Percentiles rank a stretch among this genome's conserved stretches.
phyloP scores from a whole-genome alignment of 2,797 vertebrate genomes.

The Macrochelys suwanniensis region DNA sequence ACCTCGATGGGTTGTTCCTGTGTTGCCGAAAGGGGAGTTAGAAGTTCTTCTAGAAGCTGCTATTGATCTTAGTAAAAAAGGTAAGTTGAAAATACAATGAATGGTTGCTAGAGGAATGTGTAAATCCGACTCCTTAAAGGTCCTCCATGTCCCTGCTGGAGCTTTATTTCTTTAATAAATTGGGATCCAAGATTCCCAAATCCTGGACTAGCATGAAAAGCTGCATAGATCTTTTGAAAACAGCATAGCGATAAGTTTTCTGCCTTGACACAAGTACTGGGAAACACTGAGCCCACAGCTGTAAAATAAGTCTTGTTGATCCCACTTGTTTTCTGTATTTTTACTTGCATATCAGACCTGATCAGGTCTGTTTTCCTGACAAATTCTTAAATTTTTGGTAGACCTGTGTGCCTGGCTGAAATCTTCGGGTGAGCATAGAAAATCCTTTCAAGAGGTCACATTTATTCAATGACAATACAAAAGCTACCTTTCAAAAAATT shows the following conservation, averaged over 20 bases:
- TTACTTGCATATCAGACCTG: slow-evolving; percentile 26
- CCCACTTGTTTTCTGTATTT: slow-evolving; percentile 22
- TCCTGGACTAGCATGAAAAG: background rate
- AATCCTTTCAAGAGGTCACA: background rate
- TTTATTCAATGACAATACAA: slow-evolving; percentile 25
- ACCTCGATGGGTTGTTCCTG: slow-evolving; percentile 99
- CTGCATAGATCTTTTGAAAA: background rate
- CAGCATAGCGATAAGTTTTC: background rate
- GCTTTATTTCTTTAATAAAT: background rate
- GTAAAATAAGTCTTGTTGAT: slow-evolving; percentile 26
- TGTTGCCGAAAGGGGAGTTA: slow-evolving; percentile 99
- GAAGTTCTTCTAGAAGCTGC: slow-evolving; percentile 99
- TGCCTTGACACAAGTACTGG: background rate
- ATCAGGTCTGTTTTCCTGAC: slow-evolving; percentile 16
- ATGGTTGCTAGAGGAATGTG: background rate
- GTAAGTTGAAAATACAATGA: slow-evolving; percentile 79
- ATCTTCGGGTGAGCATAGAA: background rate
- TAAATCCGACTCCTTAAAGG: background rate
- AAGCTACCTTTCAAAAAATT: accelerated
- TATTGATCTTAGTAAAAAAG: slow-evolving; percentile 99
- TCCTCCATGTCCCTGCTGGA: background rate
- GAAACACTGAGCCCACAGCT: background rate
- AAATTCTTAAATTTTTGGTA: background rate
- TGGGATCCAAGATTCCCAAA: background rate
- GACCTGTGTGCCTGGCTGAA: slow-evolving; percentile 8